Conservation (phyloP, 2,888 invertebrate genomes). For the Glomeris marginata region DNA sequence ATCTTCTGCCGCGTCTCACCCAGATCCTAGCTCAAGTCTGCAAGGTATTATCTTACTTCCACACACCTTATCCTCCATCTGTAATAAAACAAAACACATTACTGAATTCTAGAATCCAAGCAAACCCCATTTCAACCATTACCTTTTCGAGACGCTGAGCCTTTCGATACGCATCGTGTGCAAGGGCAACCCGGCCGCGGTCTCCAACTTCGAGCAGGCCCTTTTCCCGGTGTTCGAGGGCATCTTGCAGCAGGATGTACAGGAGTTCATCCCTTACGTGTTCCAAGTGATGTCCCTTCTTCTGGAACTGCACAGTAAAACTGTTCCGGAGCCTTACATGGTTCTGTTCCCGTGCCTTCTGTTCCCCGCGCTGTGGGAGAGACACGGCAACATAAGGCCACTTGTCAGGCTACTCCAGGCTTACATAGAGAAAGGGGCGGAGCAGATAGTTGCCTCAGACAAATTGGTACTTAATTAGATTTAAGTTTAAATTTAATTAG, state of each 20-base stretch:
- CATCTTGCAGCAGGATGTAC: slow-evolving; percentile 80
- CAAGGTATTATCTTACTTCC: slow-evolving; percentile 32
- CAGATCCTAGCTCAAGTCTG: slow-evolving; percentile 65
- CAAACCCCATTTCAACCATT: slow-evolving; percentile 94
- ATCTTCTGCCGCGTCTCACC: slow-evolving; percentile 69
- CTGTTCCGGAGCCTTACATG: slow-evolving; percentile 67
- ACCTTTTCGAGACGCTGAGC: slow-evolving; percentile 87
- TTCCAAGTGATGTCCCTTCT: slow-evolving; percentile 91
- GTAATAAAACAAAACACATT: no score
- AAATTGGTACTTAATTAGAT: slow-evolving; percentile 62
- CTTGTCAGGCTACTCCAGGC: slow-evolving; percentile 81
- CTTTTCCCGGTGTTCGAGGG: slow-evolving; percentile 91
- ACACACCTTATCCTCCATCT: neutral
- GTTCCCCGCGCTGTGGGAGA: slow-evolving; percentile 82
- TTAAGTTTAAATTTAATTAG: no score
- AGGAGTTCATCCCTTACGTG: slow-evolving; percentile 95
- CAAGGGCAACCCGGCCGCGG: slow-evolving; percentile 50
- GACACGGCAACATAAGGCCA: slow-evolving; percentile 83
- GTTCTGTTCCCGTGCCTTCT: slow-evolving; percentile 78
- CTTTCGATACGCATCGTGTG: slow-evolving; percentile 57
- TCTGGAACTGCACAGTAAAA: slow-evolving; percentile 43
- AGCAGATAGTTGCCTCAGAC: slow-evolving; percentile 49
- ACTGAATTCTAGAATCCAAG: slow-evolving; percentile 13
- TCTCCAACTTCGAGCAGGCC: slow-evolving; percentile 75
- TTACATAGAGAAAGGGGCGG: slow-evolving; percentile 56